A percentile compares a stretch with the other conserved stretches of the same genome.
Evolutionary conservation across 2,888 invertebrate genomes (phyloP).

Genomic region (Acanthopleura granulata): DNA sequence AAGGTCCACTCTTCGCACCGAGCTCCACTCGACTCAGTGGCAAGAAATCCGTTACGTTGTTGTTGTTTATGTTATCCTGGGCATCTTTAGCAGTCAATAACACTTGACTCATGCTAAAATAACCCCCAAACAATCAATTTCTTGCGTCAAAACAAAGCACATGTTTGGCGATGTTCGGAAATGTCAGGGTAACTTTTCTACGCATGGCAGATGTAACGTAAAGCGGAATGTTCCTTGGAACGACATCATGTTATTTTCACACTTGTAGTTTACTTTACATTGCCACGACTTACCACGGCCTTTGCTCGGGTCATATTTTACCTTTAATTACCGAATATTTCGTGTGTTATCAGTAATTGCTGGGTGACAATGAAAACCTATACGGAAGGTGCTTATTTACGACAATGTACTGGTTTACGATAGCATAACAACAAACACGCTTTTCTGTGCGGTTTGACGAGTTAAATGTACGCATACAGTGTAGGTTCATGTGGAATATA

Average conservation of each 20-base stretch:
- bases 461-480: too few species aligned
- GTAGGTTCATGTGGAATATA: too few species aligned
- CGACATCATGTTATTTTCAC: neutral
- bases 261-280: neutral
- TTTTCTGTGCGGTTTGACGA: too few species aligned
- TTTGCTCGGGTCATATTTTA: too few species aligned
- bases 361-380: neutral
- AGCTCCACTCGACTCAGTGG: neutral
- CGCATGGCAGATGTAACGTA: neutral
- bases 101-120: constrained; percentile 18
- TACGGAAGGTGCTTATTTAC: neutral
- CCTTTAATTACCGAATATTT: too few species aligned
- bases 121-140: neutral
- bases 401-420: neutral
- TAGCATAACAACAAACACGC: constrained; percentile 12
- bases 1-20: neutral
- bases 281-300: too few species aligned
- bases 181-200: neutral
- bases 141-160: constrained; percentile 12
- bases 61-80: constrained; percentile 19
- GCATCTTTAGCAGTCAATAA: constrained; percentile 17
- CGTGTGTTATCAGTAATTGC: neutral
- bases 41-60: neutral
- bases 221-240: neutral
- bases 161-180: constrained; percentile 12